Base-by-base conservation (phyloP, 2,888 invertebrate genomes). In the Meandrusa payeni region DNA sequence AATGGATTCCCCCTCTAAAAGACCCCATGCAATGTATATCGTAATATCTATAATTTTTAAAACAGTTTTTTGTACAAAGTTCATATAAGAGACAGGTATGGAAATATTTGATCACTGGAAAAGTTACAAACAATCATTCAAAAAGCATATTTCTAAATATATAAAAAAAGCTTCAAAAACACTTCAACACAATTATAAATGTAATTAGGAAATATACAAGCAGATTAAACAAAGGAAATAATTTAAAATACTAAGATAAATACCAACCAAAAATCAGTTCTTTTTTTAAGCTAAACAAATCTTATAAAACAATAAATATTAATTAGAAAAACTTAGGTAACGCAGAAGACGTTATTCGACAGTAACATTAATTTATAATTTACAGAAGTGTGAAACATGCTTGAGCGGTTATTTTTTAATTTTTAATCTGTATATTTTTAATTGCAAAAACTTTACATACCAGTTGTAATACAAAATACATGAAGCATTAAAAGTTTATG, bases 241-340 rank as follows among this genome's bases (percentile, higher is more conserved):
- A 22, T 22, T 22, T n/a, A 6, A 22, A 22, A 22, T 22, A n/a
- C n/a, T n/a, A n/a, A n/a, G n/a, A n/a, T n/a, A 9, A 27, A 28
- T 41, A 42, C 23, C 17, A 37, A 37, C 29, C 12, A 22, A 37
- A n/a, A n/a, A 31, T 43, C 42, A 43, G 43, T 43, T 37, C 37
- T 43, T 42, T 43, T 37, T 23, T 13, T 31, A 28, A 41, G 28
- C 19, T 29, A 34, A 36, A 28, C 13, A 34, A 26, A 13, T 34
- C 13, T 6, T 7, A 29, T 3, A 11, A 31, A 43, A 31, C 13
- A 43, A 43, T 43, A 43, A 43, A 38, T 38, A 43, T 9, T 29
- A 38, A 38, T 26, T 38, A 5, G 28, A 28, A 26, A 19, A 43
- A 32, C 31, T 26, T 17, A 12, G 9, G 20, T 38, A n/a, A 29